Evolutionary conservation across 2,888 invertebrate species (phyloP), one percentile per base, ranked within the genome.

Genomic region (Chromoteleia sp.): DNA sequence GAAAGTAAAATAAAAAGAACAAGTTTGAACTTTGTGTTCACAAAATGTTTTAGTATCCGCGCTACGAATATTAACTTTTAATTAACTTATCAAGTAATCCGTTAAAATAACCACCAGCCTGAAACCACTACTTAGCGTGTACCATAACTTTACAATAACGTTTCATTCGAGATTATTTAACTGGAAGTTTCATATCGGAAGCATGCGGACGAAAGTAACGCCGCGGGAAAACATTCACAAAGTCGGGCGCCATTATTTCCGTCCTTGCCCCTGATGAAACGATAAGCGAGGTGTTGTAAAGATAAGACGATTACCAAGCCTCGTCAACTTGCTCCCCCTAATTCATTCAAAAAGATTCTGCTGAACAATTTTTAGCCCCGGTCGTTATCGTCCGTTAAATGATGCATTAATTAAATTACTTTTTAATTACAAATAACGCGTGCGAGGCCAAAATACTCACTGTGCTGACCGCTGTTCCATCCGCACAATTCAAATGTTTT

Each of bases 401-500:
- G 21, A 33, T 8, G 8, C 19, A 14, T 67, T 59, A 67, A 75
- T 75, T 45, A 75, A 77, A 61, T 61, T 45, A 43, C 30, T 25
- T 12, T 59, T 36, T 8, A 30, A 25, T 25, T 25, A 25, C 25
- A 25, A 25, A 25, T 25, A 4, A 25, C 5, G 5, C 25, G 25
- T 25, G 25, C 12, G 6, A 6, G 7, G 14, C 6, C 29, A 12
- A 17, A 54, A 71, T 87, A 92, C 94, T 93, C 91, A 97, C 97
- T 93, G 86, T 97, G 97, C 86, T 97, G 97, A 10, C 96, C 96
- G 87, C 95, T 96, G 88, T 97, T 97, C 88, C 96, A 95, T 0
- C 97, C 97, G 88, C 97, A 97, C 7, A 97, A 86, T 10, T 93
- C 94, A 83, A 97, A 93, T 50, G 85, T 89, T 67, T 82, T 88